Evolutionary conservation across 1,140 invertebrate genomes (phyloP).

Genomic region (Linepithema humile): DNA sequence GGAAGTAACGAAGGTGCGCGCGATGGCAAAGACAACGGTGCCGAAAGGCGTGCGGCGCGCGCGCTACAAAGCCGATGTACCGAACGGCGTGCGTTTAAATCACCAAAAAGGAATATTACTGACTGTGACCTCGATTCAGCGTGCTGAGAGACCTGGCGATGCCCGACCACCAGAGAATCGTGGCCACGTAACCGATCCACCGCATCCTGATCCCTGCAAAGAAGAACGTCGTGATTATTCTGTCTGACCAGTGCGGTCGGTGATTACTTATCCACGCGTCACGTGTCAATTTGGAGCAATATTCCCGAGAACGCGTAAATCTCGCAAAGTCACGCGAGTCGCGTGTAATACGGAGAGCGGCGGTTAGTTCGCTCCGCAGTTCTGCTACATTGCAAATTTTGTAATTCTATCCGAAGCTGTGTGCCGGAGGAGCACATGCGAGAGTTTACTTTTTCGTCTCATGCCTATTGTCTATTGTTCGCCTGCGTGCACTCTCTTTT

Average conservation of each 20-base stretch:
- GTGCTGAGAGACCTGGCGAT: slow-evolving; percentile 83
- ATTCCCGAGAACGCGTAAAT: neutral
- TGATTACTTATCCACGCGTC: neutral
- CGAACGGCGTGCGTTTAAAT: slow-evolving; percentile 55
- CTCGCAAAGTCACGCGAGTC: slow-evolving; percentile 23
- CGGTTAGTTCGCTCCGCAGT: too few relatives aligned
- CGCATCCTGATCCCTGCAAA: slow-evolving; percentile 83
- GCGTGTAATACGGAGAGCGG: too few relatives aligned
- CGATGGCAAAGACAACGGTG: too few relatives aligned
- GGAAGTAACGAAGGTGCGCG: too few relatives aligned
- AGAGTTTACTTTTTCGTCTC: slow-evolving; percentile 31
- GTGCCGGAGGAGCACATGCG: neutral
- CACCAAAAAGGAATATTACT: slow-evolving; percentile 75
- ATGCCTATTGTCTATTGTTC: slow-evolving; percentile 42
- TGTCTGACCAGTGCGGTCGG: neutral
- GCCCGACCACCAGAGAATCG: slow-evolving; percentile 84
- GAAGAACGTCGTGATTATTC: slow-evolving; percentile 53
- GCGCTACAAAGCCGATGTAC: slow-evolving; percentile 21
- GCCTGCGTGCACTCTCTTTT: slow-evolving; percentile 6
- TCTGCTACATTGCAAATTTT: too few relatives aligned
- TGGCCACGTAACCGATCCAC: slow-evolving; percentile 84
- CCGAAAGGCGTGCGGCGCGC: neutral
- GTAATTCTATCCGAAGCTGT: slow-evolving; percentile 17
- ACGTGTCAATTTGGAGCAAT: neutral
- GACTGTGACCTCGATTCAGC: slow-evolving; percentile 84